Evolutionary conservation across 2,888 invertebrate genomes (phyloP), one percentile per base, ranked within the genome.

Genomic region (Rhingia rostrata): DNA sequence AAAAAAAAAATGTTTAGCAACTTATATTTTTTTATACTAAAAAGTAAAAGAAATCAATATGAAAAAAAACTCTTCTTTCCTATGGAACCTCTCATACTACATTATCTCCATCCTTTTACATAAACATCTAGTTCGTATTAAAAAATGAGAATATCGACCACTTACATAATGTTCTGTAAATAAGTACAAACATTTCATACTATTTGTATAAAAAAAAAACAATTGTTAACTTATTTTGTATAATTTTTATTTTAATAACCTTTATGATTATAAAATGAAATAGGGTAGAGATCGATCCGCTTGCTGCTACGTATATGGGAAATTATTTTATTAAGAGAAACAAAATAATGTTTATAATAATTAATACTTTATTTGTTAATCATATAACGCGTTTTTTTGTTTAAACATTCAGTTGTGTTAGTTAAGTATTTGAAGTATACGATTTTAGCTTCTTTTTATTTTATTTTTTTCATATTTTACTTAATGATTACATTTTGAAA

Each of bases 171-270:
- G 58, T 70, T 77, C 49, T 82, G 69, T 82, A 77, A 72, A 77
- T 72, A 77, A 82, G 77, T 77, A 77, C 77, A 77, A 82, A 41
- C 49, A 66, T 66, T 77, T 82, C 60, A 72, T 77, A 63, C 45
- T 60, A 54, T 72, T 54, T 81, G 49, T 53, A 45, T 49, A 56
- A 67, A 43, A 47, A 39, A 81, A 63, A 64, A 64, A 58, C 61
- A 63, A 41, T 69, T 73, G 66, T 69, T 74, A 74, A 80, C 43
- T 80, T 69, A 69, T 67, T 72, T 64, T 56, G 14, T 22, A 22
- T 22, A 58, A 79, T 60, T 66, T 30, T 67, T 53, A n/a, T 60
- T 53, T 41, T 61, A 39, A 22, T 33, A 45, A 63, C 67, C 14
- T 70, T n/a, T 33, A 7, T 22, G 12, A 61, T 43, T 51, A 37